phyloP scores from a whole-genome alignment of 2,113 vertebrate species.

The Apaloderma vittatum region DNA sequence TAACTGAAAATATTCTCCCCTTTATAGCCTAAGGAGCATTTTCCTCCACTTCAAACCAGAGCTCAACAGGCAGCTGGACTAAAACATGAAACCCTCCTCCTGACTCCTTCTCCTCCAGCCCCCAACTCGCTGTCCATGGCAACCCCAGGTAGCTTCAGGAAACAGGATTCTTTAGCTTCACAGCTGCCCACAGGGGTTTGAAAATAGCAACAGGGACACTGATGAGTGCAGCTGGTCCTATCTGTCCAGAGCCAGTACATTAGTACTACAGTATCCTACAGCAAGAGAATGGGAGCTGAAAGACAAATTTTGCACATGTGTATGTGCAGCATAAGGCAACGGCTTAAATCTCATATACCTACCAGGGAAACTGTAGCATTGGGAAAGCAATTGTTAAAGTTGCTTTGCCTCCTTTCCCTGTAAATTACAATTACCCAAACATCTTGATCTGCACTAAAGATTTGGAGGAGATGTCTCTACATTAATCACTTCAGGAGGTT shows the following conservation, averaged over 20 bases:
- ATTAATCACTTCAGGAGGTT: too few species aligned
- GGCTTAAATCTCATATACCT: neutral
- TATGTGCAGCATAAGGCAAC: rapidly evolving
- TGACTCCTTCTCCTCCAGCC: neutral
- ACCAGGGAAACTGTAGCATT: neutral
- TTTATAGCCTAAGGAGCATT: neutral
- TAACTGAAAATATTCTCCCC: neutral
- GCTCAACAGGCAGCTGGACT: neutral
- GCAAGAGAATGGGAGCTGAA: neutral
- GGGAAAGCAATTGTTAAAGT: neutral
- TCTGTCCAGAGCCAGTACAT: neutral
- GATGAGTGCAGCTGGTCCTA: constrained; percentile 22
- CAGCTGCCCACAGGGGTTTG: constrained; percentile 7
- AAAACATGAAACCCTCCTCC: neutral
- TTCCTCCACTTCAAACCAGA: neutral
- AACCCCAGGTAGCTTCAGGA: neutral
- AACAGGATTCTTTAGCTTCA: constrained; percentile 3
- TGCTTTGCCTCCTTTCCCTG: neutral
- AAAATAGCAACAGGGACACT: constrained; percentile 30
- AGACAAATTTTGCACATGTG: neutral
- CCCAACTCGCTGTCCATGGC: neutral
- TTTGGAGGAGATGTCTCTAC: neutral
- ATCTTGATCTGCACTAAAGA: neutral
- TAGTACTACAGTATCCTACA: neutral
- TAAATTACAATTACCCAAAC: neutral